Percentiles rank a stretch among this genome's conserved stretches.
Conservation (phyloP, 2,797 vertebrate species). For the Hydrolagus colliei region DNA sequence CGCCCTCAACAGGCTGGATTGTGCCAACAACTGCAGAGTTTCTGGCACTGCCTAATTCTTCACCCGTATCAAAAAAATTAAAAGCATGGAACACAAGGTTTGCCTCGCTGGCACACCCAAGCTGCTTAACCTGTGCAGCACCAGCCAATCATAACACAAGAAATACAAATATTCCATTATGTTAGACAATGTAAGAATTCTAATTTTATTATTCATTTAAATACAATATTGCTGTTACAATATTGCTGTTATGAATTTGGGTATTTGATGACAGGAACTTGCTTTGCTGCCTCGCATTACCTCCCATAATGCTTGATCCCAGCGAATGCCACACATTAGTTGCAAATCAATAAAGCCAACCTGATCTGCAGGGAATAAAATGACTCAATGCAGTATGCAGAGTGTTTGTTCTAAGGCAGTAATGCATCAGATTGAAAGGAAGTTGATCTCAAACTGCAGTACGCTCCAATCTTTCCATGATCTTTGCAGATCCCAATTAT, state of each 20-base stretch:
- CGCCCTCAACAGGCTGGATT: background rate
- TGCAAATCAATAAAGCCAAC: background rate
- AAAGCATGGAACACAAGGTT: conserved; percentile 9
- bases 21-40: background rate
- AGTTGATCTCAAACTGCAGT: background rate
- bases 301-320: background rate
- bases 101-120: too few relatives aligned
- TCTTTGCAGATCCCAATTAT: too few relatives aligned
- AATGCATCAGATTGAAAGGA: background rate
- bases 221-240: background rate
- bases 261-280: background rate
- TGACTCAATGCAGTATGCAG: background rate
- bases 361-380: background rate
- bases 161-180: background rate
- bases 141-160: background rate
- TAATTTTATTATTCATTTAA: background rate
- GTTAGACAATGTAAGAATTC: background rate
- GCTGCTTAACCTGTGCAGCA: too few relatives aligned
- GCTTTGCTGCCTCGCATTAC: background rate
- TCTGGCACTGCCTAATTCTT: background rate
- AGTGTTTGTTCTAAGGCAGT: background rate
- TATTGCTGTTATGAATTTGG: too few relatives aligned
- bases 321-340: background rate
- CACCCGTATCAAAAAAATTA: conserved; percentile 17
- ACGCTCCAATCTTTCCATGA: background rate